Conservation (phyloP, 2,797 vertebrate genomes). For the Balearica regulorum region DNA sequence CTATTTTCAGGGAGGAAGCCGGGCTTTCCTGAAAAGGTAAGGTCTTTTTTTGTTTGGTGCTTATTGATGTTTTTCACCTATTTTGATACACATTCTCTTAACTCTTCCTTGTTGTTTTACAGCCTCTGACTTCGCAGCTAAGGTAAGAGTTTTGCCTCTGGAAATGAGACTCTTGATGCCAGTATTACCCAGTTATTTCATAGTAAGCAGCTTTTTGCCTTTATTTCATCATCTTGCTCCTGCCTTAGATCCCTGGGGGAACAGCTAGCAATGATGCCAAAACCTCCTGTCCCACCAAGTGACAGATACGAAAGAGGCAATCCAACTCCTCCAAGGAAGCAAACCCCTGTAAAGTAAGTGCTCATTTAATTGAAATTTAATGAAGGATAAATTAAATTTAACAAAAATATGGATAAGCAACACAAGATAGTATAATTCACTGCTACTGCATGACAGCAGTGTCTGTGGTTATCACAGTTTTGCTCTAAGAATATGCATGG, state of each 20-base stretch:
- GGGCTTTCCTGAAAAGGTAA: slow-evolving; percentile 73
- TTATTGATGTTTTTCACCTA: neutral
- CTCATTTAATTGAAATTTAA: neutral
- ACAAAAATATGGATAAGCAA: neutral
- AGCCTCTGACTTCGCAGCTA: slow-evolving; percentile 61
- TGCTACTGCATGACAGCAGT: neutral
- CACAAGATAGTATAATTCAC: neutral
- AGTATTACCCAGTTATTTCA: neutral
- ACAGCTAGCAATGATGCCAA: slow-evolving; percentile 72
- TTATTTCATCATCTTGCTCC: neutral
- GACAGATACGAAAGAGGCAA: slow-evolving; percentile 69
- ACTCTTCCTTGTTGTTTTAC: slow-evolving; percentile 35
- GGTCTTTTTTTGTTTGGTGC: neutral
- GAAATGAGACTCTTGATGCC: neutral
- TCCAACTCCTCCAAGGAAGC: slow-evolving; percentile 58
- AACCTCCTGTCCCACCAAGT: slow-evolving; percentile 69
- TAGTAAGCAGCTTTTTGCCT: neutral
- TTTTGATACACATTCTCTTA: neutral
- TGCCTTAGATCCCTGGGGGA: slow-evolving; percentile 63
- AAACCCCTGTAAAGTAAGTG: slow-evolving; percentile 63
- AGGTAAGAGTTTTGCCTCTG: slow-evolving; percentile 70
- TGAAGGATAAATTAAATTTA: neutral
- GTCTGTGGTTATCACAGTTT: neutral
- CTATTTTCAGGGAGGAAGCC: slow-evolving; percentile 68
- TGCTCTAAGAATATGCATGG: neutral